Percentiles rank a stretch among this genome's conserved stretches.
phyloP scores from a whole-genome alignment of 2,113 vertebrate genomes.

The Caracal caracal region DNA sequence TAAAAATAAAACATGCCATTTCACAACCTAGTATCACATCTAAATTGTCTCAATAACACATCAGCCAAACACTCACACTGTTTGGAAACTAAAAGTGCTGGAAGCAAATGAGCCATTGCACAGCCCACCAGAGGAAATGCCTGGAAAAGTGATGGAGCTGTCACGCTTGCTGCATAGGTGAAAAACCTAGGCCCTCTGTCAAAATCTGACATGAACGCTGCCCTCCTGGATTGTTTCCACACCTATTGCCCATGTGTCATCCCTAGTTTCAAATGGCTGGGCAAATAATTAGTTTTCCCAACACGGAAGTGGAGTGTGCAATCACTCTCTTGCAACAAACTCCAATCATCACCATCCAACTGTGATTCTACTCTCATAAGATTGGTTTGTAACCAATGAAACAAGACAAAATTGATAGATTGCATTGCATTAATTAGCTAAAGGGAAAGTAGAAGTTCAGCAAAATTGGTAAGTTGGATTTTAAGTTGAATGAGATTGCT shows the following conservation, averaged over 20 bases:
- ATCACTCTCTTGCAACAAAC: neutral
- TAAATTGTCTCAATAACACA: neutral
- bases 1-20: neutral
- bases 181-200: neutral
- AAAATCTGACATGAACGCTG: neutral
- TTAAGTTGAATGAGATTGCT: neutral
- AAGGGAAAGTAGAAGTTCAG: neutral
- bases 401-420: constrained; percentile 33
- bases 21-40: neutral
- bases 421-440: neutral
- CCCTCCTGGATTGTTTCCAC: neutral
- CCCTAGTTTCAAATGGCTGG: neutral
- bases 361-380: neutral
- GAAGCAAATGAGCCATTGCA: constrained; percentile 29
- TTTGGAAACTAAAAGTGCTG: neutral
- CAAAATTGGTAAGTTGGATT: neutral
- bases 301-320: neutral
- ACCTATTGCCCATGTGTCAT: neutral
- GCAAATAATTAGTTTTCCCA: constrained; percentile 50
- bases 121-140: neutral
- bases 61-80: neutral
- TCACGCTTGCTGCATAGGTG: neutral
- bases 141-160: neutral
- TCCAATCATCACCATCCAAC: neutral
- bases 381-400: constrained; percentile 23